A percentile compares a stretch with the other conserved stretches of the same genome.
Evolutionary conservation across 2,113 vertebrate species (phyloP).

Genomic region (Alethe castanea): DNA sequence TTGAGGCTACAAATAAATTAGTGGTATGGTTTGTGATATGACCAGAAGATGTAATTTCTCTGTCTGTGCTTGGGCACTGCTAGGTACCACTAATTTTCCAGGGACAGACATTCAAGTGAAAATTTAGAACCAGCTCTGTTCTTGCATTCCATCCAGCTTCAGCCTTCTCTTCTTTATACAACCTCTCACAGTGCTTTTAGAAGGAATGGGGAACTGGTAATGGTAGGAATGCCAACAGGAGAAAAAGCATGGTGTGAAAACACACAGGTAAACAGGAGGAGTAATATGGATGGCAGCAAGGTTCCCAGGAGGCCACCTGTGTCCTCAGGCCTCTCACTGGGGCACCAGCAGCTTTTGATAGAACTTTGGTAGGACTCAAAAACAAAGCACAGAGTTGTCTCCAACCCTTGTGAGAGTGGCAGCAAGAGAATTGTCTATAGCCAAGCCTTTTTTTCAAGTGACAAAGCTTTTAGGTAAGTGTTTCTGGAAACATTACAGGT

Average conservation of each 20-base stretch:
- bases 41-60: background rate
- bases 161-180: background rate
- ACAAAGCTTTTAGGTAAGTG: background rate
- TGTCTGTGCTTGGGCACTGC: background rate
- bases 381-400: background rate
- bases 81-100: background rate
- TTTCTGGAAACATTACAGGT: background rate
- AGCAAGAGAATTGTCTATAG: background rate
- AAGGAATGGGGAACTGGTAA: background rate
- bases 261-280: background rate
- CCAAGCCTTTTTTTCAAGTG: background rate
- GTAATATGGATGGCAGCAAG: background rate
- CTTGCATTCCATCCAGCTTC: background rate
- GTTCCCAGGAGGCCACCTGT: background rate
- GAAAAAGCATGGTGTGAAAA: background rate
- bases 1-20: background rate
- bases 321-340: background rate
- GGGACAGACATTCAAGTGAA: background rate
- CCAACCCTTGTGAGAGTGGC: background rate
- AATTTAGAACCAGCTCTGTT: background rate
- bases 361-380: background rate
- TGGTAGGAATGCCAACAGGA: background rate
- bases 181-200: background rate
- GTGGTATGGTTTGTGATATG: background rate
- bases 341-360: background rate